Evolutionary conservation across 2,888 invertebrate genomes (phyloP).

Genomic region (Sussaba pulchella): DNA sequence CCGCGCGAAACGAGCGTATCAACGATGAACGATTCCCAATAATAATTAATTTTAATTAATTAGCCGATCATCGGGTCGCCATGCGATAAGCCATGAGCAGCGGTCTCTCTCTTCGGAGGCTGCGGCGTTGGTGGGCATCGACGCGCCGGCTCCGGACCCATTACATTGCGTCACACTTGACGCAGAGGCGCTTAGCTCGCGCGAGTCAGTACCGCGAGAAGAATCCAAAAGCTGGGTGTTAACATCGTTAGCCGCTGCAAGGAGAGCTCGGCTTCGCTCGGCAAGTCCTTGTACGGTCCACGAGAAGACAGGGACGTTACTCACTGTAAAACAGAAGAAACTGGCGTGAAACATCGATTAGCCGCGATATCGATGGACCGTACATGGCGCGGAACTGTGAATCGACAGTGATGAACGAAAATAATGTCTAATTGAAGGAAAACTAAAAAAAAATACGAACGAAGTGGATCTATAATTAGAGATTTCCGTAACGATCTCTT

Average conservation of each 20-base stretch:
- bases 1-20: slow-evolving; percentile 49
- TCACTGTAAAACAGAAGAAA: slow-evolving; percentile 49
- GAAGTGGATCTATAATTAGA: slow-evolving; percentile 42
- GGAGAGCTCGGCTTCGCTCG: neutral
- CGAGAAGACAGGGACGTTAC: slow-evolving; percentile 8
- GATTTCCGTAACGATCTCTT: slow-evolving; percentile 21
- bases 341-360: slow-evolving; percentile 60
- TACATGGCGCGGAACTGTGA: slow-evolving; percentile 22
- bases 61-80: slow-evolving; percentile 69
- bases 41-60: slow-evolving; percentile 77
- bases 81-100: slow-evolving; percentile 67
- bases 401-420: slow-evolving; percentile 33
- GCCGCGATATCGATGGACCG: slow-evolving; percentile 51
- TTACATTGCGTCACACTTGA: slow-evolving; percentile 65
- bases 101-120: neutral
- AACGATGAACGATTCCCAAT: slow-evolving; percentile 68
- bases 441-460: slow-evolving; percentile 2
- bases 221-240: slow-evolving; percentile 1
- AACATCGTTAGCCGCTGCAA: neutral
- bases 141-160: neutral
- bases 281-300: slow-evolving; percentile 40
- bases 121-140: slow-evolving; percentile 70
- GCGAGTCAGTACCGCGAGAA: neutral
- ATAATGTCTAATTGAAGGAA: slow-evolving; percentile 38
- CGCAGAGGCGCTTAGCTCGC: slow-evolving; percentile 16